phyloP scores from a whole-genome alignment of 2,113 vertebrate genomes.

The Microcebus griseorufus region DNA sequence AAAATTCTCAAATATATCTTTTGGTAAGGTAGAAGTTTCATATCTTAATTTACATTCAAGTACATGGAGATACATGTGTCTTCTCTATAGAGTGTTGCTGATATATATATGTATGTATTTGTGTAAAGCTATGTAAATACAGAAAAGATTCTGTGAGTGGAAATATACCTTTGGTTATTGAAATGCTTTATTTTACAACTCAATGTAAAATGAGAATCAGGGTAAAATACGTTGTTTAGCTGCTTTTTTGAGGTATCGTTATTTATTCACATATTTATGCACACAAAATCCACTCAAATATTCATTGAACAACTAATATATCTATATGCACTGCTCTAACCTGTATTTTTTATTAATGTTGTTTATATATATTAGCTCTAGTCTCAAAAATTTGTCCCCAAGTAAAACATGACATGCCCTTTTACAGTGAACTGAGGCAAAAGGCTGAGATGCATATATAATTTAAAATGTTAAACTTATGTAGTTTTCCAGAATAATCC shows the following conservation, averaged over 20 bases:
- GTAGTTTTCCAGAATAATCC: not conserved
- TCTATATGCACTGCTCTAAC: not conserved
- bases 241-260: not conserved
- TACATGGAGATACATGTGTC: not conserved
- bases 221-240: not conserved
- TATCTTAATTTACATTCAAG: not conserved
- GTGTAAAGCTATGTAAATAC: not conserved
- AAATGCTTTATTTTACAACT: conserved; percentile 11
- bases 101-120: not conserved
- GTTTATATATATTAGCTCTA: not conserved
- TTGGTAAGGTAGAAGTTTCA: not conserved
- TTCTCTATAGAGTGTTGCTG: not conserved
- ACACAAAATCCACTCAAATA: not conserved
- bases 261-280: not conserved
- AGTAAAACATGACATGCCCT: not conserved
- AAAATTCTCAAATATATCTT: not conserved
- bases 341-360: conserved; percentile 35
- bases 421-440: not conserved
- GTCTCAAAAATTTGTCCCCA: not conserved
- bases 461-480: not conserved
- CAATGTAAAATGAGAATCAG: not conserved
- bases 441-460: not conserved
- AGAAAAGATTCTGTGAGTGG: not conserved
- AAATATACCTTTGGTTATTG: not conserved
- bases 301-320: not conserved